These are phyloP conservation scores for Halichondria panicea DNA, from an alignment of 37 sponge, comb jelly and placozoan species.

Conservation along the genomic window DNA sequence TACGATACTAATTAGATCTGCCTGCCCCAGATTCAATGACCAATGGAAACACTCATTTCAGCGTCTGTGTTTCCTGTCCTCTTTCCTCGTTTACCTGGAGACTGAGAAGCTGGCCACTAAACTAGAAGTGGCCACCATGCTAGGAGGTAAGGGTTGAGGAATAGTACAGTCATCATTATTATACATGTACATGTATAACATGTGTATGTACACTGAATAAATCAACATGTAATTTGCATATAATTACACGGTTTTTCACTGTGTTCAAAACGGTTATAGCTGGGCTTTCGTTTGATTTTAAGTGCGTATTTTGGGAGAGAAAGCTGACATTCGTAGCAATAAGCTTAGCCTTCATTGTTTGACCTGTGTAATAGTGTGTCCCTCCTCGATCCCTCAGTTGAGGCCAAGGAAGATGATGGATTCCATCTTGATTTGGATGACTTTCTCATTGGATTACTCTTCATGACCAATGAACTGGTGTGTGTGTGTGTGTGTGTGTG, in stretches of 20 bases:
- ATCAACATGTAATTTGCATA: no score
- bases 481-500: no score
- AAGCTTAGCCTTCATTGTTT: conserved; percentile 5
- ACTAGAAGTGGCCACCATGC: conserved; percentile 26
- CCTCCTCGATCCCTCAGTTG: not conserved
- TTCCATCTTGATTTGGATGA: conserved; percentile 80
- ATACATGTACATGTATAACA: not conserved
- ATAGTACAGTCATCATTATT: not conserved
- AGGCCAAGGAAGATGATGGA: conserved; percentile 21
- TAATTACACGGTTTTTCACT: no score
- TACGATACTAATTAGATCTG: conserved; percentile 4
- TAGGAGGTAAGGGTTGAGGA: conserved; percentile 34
- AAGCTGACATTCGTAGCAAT: no score
- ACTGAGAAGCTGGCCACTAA: conserved; percentile 28
- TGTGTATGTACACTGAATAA: not conserved
- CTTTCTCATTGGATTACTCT: conserved; percentile 66
- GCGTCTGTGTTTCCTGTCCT: conserved; percentile 35
- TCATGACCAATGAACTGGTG: conserved; percentile 68
- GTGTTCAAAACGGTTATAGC: no score
- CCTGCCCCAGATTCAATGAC: conserved; percentile 31
- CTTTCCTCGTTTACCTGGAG: conserved; percentile 49
- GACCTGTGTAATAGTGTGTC: no score
- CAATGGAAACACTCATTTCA: conserved; percentile 57
- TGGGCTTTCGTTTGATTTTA: no score
- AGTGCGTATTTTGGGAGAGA: no score